Evolutionary conservation across 2,113 vertebrate species (phyloP).

Genomic region (Dicrurus megarhynchus): DNA sequence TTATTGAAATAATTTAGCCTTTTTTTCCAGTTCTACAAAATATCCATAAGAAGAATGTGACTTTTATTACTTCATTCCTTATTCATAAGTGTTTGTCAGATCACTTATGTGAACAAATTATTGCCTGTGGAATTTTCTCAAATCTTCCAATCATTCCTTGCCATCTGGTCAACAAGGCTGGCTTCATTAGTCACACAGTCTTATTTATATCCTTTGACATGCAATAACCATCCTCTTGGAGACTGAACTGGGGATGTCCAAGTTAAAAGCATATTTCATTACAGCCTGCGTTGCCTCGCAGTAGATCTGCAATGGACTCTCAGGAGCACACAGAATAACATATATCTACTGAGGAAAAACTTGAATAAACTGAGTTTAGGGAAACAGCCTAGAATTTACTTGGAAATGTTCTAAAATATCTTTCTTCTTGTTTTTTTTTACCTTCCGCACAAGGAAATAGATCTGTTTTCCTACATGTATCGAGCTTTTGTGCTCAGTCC

Average conservation of each 20-base stretch:
- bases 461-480: background rate
- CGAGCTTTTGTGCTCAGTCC: background rate
- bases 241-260: background rate
- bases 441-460: fast-evolving
- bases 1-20: background rate
- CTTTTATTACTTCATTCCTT: slow-evolving; percentile 44
- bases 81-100: slow-evolving; percentile 50
- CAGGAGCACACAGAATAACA: background rate
- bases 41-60: background rate
- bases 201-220: background rate
- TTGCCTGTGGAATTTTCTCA: slow-evolving; percentile 13
- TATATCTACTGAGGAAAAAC: background rate
- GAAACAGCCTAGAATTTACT: background rate
- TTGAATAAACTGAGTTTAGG: background rate
- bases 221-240: background rate
- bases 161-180: slow-evolving; percentile 19
- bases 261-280: background rate
- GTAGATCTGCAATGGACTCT: background rate
- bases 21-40: background rate
- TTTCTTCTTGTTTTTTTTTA: background rate
- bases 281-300: background rate
- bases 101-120: slow-evolving; percentile 34
- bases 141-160: slow-evolving; percentile 12
- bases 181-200: background rate
- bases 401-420: background rate